Conservation (phyloP, 2,797 vertebrate genomes). For the Psittacula echo region DNA sequence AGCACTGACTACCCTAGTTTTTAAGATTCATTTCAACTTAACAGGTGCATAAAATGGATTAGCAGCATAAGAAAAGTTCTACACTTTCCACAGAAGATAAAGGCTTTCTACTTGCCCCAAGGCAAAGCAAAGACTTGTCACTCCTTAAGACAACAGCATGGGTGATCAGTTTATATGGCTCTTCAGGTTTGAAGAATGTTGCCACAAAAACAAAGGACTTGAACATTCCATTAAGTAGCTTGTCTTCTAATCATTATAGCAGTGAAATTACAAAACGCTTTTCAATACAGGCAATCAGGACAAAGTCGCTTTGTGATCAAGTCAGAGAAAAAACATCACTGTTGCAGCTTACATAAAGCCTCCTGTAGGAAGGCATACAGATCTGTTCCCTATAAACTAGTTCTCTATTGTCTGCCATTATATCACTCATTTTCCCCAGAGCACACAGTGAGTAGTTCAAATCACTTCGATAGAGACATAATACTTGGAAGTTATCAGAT, state of each 20-base stretch:
- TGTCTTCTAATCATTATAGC: not conserved
- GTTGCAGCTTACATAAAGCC: not conserved
- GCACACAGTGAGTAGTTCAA: not conserved
- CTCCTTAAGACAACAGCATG: rapidly evolving
- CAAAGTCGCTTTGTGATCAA: not conserved
- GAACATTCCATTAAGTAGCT: not conserved
- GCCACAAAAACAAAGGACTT: not conserved
- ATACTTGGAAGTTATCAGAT: not conserved
- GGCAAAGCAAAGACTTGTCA: not conserved
- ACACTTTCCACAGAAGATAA: not conserved
- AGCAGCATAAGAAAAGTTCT: not conserved
- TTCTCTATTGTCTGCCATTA: not conserved
- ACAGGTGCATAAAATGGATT: not conserved
- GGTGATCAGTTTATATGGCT: not conserved
- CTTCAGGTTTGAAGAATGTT: not conserved
- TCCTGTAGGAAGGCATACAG: not conserved
- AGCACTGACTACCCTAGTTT: not conserved
- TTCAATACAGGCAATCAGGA: not conserved
- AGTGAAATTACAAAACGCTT: not conserved
- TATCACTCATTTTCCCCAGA: not conserved
- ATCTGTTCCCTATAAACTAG: not conserved
- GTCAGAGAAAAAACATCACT: not conserved
- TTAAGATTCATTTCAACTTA: not conserved
- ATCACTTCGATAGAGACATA: not conserved
- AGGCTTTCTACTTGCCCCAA: not conserved